These are phyloP conservation scores for Thermophis baileyi DNA, from an alignment of 2,113 vertebrate genomes.

Conservation along the genomic window DNA sequence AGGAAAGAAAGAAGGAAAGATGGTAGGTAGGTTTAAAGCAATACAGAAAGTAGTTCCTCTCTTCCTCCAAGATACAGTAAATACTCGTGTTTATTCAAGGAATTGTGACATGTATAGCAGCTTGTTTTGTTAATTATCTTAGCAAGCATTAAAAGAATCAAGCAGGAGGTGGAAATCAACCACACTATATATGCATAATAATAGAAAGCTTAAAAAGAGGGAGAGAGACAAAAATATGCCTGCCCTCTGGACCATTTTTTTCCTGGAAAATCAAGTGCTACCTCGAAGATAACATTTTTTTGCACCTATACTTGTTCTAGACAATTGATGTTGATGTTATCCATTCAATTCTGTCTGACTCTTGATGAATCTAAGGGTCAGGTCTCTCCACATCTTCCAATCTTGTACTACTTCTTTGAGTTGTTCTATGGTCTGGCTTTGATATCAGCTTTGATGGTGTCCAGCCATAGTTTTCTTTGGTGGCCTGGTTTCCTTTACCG, in stretches of 20 bases:
- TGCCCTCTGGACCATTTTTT: neutral
- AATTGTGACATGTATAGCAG: neutral
- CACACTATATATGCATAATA: neutral
- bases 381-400: neutral
- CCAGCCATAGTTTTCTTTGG: neutral
- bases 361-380: neutral
- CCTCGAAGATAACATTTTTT: neutral
- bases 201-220: neutral
- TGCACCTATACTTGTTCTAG: neutral
- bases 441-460: neutral
- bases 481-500: neutral
- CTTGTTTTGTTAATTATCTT: neutral
- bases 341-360: neutral
- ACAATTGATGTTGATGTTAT: neutral
- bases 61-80: neutral
- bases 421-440: neutral
- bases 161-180: neutral
- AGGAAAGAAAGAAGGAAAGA: no score
- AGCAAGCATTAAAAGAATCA: neutral
- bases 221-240: neutral
- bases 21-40: neutral
- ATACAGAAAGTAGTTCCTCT: neutral
- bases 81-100: neutral
- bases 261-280: neutral
- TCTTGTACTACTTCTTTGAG: neutral